These are phyloP conservation scores for Chaetodon auriga DNA, from an alignment of 2,113 vertebrate species.

Conservation along the genomic window DNA sequence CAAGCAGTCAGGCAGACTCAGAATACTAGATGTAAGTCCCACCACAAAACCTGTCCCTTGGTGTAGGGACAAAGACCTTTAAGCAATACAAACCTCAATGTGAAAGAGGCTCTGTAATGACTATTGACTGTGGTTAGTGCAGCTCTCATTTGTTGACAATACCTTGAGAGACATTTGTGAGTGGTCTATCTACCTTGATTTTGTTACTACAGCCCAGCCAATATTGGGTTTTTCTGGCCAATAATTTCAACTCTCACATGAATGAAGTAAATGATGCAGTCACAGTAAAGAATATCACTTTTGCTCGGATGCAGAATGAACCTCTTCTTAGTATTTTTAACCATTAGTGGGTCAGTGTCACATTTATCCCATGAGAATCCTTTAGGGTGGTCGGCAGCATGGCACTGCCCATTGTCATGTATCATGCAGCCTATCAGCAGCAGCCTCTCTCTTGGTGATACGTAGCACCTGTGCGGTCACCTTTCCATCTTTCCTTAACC, in stretches of 20 bases:
- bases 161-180: not conserved
- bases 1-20: constrained; percentile 18
- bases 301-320: not conserved
- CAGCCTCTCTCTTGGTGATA: constrained; percentile 26
- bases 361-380: not conserved
- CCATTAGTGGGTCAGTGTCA: constrained; percentile 27
- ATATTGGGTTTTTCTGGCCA: too few species aligned
- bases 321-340: constrained; percentile 6
- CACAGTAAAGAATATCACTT: not conserved
- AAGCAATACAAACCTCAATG: not conserved
- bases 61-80: not conserved
- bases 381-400: constrained; percentile 9
- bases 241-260: not conserved
- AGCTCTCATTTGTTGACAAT: too few species aligned
- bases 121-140: not conserved
- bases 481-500: not conserved
- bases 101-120: not conserved
- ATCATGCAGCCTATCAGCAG: constrained; percentile 4
- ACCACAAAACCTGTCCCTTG: not conserved
- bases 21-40: not conserved
- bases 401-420: constrained; percentile 3
- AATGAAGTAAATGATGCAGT: not conserved
- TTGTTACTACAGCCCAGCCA: not conserved
- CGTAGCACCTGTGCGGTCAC: constrained; percentile 9
- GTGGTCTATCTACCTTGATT: not conserved